Conservation (phyloP, 2,888 invertebrate genomes). For the Drosophila mimetica region DNA sequence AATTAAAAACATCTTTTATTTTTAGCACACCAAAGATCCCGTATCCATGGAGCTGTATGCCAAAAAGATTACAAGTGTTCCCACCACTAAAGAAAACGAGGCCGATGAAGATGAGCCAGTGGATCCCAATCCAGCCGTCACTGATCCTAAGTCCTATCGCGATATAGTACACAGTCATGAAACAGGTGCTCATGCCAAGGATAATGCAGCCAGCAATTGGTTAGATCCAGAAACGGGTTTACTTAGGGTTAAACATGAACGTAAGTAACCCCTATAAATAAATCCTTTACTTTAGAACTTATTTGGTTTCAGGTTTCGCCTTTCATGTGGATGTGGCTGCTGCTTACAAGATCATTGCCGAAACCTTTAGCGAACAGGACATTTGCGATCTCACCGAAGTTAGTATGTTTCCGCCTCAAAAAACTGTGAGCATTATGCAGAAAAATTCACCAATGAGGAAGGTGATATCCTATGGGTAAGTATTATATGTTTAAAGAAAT, state of each 20-base stretch:
- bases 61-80: conserved; percentile 85
- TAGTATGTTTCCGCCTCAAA: conserved; percentile 87
- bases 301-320: conserved; percentile 86
- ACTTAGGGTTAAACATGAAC: conserved; percentile 86
- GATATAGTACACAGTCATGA: conserved; percentile 78
- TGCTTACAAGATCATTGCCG: conserved; percentile 88
- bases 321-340: conserved; percentile 89
- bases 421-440: conserved; percentile 86
- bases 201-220: conserved; percentile 84
- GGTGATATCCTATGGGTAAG: conserved; percentile 80
- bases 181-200: conserved; percentile 77
- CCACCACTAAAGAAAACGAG: conserved; percentile 50
- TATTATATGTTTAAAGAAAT: background rate
- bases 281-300: too few species aligned
- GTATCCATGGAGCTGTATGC: conserved; percentile 86
- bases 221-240: conserved; percentile 86
- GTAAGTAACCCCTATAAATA: conserved; percentile 58
- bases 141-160: conserved; percentile 63
- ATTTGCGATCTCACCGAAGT: conserved; percentile 89
- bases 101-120: conserved; percentile 45
- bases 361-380: conserved; percentile 87
- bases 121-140: conserved; percentile 11
- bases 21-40: conserved; percentile 88
- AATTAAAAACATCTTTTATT: too few species aligned
- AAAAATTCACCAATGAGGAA: conserved; percentile 88